Base-by-base conservation (phyloP, 2,797 vertebrate genomes). In the Cheirogaleus major region DNA sequence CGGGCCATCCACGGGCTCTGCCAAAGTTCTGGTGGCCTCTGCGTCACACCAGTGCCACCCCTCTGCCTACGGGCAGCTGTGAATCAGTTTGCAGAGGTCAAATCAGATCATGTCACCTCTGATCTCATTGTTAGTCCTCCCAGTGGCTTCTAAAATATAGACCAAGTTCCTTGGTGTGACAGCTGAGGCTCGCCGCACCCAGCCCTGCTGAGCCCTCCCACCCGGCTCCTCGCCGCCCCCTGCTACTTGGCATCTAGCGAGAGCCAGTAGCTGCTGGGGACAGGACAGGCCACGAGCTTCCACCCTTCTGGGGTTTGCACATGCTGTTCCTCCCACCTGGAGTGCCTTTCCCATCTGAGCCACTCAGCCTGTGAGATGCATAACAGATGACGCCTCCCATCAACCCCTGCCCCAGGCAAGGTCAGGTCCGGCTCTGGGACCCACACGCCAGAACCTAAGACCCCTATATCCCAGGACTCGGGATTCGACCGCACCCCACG, bases 201-300 rank as follows among this genome's bases (percentile, higher is more conserved):
- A 52, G 35, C 48, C 65, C 55, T 18, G 38, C 32, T 35, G 32
- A 72, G 22, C 22, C 3, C 14, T 73, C 25, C 7, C 20, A 27
- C 41, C 63, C 48, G 22, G 45, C 18, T 76, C 92, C 67, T 57
- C 50, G 22, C 20, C 3, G 25, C 2, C 25, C 43, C 45, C 73
- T 12, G 5, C 3, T 10, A 23, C 18, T 65, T 0, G 0, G 4
- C 30, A 48, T 45, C 69, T 61, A 55, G 43, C 14, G 11, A 61
- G 11, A 81, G 45, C 83, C 55, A 35, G 25, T 11, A 13, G 45
- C 85, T 63, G 55, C 75, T 94, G 6, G 9, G 1, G 69, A 82
- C 6, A 67, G 27, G 76, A 67, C 23, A 32, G 38, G 13, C 63
- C 6, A 6, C 2, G 0, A 63, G 22, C 73, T 20, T 32, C 41